Percentiles rank a stretch among this genome's conserved stretches.
Conservation (phyloP, 2,888 invertebrate genomes). For the Dryococelus australis region DNA sequence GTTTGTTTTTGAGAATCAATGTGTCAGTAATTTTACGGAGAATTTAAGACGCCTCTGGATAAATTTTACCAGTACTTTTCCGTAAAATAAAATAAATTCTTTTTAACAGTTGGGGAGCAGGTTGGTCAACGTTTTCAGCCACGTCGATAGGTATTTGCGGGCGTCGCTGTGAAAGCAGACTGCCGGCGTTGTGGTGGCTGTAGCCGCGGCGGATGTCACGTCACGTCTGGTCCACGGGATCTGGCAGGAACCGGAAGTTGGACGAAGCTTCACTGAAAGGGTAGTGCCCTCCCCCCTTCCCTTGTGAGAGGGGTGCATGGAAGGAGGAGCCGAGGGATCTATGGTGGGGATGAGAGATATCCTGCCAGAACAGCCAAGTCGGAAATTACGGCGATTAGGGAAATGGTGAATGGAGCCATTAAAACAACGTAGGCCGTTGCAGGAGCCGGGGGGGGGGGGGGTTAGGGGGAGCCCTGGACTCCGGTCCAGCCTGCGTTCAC, state of each 20-base stretch:
- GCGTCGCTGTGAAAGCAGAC: no score
- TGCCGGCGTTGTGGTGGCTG: neutral
- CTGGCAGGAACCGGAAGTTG: slow-evolving; percentile 8
- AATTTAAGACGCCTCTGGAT: no score
- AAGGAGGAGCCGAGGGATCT: neutral
- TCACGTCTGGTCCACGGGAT: slow-evolving; percentile 9
- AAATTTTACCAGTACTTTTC: no score
- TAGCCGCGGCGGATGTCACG: neutral
- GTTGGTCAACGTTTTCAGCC: no score
- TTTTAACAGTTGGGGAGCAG: no score
- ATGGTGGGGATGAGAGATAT: neutral
- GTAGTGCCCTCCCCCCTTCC: no score
- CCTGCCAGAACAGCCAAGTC: neutral
- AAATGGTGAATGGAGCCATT: slow-evolving; percentile 28
- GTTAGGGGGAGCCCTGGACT: neutral
- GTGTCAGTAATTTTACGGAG: no score
- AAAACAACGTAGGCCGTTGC: neutral
- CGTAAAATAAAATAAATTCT: no score
- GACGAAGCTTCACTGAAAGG: slow-evolving; percentile 1
- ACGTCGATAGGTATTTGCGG: no score
- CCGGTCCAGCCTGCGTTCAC: neutral
- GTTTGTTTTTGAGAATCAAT: no score
- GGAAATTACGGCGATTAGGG: slow-evolving; percentile 29
- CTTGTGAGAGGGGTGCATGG: no score
- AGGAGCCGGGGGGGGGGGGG: neutral